Conservation (phyloP, 2,113 vertebrate species). For the Eclectus roratus region DNA sequence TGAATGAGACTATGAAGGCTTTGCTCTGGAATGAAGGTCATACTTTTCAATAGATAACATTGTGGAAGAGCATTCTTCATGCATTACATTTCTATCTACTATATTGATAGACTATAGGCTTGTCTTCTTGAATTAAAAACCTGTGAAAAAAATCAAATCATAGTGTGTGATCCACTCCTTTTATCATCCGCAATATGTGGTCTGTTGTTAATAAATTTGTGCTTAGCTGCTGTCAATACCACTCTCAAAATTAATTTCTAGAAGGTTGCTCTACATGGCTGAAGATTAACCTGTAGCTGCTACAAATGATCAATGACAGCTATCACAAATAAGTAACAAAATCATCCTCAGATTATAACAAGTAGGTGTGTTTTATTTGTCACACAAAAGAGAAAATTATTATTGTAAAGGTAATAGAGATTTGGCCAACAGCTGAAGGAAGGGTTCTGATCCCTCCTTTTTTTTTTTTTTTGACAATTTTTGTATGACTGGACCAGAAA, state of each 20-base stretch:
- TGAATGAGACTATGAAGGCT: background rate
- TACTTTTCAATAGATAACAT: background rate
- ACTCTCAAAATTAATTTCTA: background rate
- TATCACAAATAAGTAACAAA: background rate
- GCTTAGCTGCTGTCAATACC: background rate
- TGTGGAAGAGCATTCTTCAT: background rate
- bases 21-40: background rate
- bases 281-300: background rate
- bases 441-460: background rate
- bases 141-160: background rate
- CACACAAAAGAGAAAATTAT: background rate
- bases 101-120: background rate
- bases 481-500: background rate
- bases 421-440: background rate
- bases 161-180: background rate
- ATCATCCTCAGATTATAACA: background rate
- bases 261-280: background rate
- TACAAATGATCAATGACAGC: background rate
- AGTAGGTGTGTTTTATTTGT: background rate
- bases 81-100: background rate
- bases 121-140: background rate
- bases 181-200: background rate
- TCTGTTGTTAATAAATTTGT: background rate
- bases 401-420: background rate
- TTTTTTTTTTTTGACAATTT: background rate